Conservation (phyloP, 2,113 vertebrate genomes). For the Hydrolagus affinis region DNA sequence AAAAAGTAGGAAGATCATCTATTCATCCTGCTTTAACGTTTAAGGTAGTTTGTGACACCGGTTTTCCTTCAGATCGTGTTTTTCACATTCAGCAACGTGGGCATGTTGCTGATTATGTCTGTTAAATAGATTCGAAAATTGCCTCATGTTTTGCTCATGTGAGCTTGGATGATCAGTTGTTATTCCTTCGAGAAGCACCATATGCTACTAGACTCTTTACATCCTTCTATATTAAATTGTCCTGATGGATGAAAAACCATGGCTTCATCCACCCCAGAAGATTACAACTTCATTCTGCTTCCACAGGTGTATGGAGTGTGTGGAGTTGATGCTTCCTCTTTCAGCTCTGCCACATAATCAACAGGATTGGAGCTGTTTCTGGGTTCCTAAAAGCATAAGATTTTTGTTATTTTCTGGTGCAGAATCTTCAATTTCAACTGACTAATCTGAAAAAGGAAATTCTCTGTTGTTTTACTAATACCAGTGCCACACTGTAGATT, state of each 20-base stretch:
- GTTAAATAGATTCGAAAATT: neutral
- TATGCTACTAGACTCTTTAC: neutral
- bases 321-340: neutral
- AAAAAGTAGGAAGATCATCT: neutral
- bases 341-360: neutral
- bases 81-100: neutral
- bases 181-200: neutral
- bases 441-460: neutral
- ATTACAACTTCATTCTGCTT: neutral
- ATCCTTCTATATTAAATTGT: neutral
- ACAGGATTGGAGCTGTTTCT: neutral
- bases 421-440: neutral
- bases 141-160: neutral
- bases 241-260: neutral
- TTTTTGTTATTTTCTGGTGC: neutral
- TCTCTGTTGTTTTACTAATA: neutral
- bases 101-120: neutral
- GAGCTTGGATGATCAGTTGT: too few species aligned
- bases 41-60: neutral
- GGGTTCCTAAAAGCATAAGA: neutral
- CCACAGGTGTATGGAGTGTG: neutral
- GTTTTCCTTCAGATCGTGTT: too few species aligned
- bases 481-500: neutral
- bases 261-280: too few species aligned
- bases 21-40: neutral